Conservation (phyloP, 2,113 vertebrate species). For the Phylloscopus trochiloides region DNA sequence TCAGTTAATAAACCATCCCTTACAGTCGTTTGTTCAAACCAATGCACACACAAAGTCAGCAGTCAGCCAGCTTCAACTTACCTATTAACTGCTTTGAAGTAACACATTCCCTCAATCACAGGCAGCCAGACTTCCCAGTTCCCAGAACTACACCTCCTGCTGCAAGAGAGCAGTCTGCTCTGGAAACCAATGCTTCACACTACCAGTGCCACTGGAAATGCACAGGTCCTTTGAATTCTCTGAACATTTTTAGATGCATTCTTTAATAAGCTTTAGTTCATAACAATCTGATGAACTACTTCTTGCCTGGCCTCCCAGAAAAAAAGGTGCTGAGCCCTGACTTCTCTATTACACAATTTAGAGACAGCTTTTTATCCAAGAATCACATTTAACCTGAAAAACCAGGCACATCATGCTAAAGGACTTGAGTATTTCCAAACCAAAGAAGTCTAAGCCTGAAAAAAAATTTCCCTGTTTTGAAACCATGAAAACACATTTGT, state of each 20-base stretch:
- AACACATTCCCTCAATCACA: not conserved
- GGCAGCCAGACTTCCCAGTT: not conserved
- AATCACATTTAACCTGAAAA: conserved; percentile 40
- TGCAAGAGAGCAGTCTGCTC: not conserved
- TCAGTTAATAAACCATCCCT: not conserved
- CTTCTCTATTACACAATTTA: not conserved
- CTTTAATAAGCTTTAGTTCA: not conserved
- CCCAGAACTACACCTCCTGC: not conserved
- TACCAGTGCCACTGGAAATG: not conserved
- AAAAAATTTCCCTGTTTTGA: not conserved
- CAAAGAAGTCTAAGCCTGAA: not conserved
- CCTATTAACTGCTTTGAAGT: not conserved
- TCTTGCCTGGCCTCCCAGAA: not conserved
- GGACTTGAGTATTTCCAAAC: not conserved
- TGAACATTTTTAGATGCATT: not conserved
- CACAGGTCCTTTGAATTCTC: not conserved
- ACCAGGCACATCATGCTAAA: not conserved
- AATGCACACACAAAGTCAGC: not conserved
- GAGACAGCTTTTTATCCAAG: not conserved
- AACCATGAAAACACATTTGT: not conserved
- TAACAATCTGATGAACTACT: not conserved
- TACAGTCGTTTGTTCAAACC: not conserved
- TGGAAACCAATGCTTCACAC: not conserved
- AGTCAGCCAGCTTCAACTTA: not conserved
- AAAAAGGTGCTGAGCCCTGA: not conserved